Evolutionary conservation across 1,140 invertebrate genomes (phyloP).

Genomic region (Gryllus bimaculatus): DNA sequence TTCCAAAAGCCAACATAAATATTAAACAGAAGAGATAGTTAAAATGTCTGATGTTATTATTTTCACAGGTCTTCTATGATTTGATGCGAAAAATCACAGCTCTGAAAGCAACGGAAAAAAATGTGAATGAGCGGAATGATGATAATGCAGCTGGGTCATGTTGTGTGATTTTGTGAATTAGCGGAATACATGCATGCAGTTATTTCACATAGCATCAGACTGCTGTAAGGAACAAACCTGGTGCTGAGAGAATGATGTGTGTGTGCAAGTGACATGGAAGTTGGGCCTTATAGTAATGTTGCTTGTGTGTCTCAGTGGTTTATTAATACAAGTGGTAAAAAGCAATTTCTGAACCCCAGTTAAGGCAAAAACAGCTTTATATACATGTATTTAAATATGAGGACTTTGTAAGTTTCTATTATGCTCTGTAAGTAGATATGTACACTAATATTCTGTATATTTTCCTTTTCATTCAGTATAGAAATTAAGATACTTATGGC

Average conservation of each 20-base stretch:
- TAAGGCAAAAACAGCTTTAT: conserved; percentile 10
- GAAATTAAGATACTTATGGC: neutral
- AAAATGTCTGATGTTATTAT: neutral
- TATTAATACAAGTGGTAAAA: conserved; percentile 7
- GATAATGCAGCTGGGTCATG: conserved; percentile 14
- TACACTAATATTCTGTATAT: neutral
- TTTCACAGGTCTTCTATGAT: conserved; percentile 42
- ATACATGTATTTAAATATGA: conserved; percentile 10
- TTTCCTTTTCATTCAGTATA: neutral
- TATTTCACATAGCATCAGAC: neutral
- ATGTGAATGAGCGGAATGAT: conserved; percentile 13
- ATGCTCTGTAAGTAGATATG: neutral
- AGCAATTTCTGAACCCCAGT: neutral
- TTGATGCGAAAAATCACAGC: conserved; percentile 41
- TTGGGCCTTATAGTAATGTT: conserved; percentile 7
- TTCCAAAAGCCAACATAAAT: neutral
- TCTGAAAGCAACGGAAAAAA: conserved; percentile 30
- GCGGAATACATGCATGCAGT: neutral
- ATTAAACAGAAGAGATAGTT: neutral
- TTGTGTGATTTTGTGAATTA: conserved; percentile 19
- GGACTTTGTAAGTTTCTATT: conserved; percentile 1
- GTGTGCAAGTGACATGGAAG: neutral
- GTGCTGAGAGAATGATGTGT: neutral
- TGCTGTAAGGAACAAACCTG: neutral
- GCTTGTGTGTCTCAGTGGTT: neutral